A percentile compares a stretch with the other conserved stretches of the same genome.
These are phyloP conservation scores for Mythimna loreyi DNA, from an alignment of 2,888 invertebrate species.

Conservation along the genomic window DNA sequence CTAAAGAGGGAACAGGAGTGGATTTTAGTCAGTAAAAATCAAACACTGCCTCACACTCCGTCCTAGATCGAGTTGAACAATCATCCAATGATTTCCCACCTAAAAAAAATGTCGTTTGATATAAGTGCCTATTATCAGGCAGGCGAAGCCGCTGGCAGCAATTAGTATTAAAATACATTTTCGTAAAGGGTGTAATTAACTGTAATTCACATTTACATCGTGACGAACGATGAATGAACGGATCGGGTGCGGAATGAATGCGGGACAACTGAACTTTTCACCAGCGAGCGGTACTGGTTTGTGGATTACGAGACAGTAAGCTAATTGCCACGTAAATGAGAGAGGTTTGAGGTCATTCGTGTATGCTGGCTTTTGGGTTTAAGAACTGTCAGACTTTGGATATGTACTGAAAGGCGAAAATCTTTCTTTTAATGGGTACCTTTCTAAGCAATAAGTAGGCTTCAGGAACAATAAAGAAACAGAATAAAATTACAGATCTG, in stretches of 20 bases:
- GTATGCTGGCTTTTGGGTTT: constrained; percentile 15
- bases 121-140: too few species aligned
- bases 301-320: constrained; percentile 41
- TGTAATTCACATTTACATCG: constrained; percentile 60
- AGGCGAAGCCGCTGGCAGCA: too few species aligned
- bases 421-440: neutral
- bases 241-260: constrained; percentile 60
- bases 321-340: constrained; percentile 46
- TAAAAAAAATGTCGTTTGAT: too few species aligned
- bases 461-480: constrained; percentile 12
- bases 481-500: constrained; percentile 1
- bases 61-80: too few species aligned
- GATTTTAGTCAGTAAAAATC: too few species aligned
- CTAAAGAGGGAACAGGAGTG: too few species aligned
- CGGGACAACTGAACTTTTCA: constrained; percentile 59
- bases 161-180: constrained; percentile 21
- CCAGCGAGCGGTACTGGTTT: constrained; percentile 50
- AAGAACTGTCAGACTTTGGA: neutral
- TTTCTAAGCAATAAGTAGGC: too few species aligned
- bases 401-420: neutral
- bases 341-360: constrained; percentile 47
- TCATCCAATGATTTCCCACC: too few species aligned
- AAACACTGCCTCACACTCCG: too few species aligned
- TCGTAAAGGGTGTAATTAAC: constrained; percentile 59
- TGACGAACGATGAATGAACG: constrained; percentile 65